Conservation (phyloP, 37 sponge, comb jelly and placozoan genomes). For the Ephydatia muelleri region DNA sequence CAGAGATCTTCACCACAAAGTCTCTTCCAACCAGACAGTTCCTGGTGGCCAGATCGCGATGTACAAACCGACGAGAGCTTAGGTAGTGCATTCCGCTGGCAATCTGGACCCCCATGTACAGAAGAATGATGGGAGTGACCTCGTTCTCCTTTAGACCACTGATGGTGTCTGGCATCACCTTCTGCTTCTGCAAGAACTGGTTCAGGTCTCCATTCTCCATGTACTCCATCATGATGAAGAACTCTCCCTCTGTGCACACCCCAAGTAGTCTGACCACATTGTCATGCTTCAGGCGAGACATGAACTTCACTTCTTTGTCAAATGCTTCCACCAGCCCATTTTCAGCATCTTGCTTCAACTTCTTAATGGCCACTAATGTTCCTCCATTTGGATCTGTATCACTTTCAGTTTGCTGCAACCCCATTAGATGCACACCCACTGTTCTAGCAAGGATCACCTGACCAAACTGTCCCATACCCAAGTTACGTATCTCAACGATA, state of each 20-base stretch:
- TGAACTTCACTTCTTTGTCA: slow-evolving; percentile 65
- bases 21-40: slow-evolving; percentile 87
- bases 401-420: slow-evolving; percentile 14
- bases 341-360: slow-evolving; percentile 47
- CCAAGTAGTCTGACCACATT: slow-evolving; percentile 63
- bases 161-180: slow-evolving; percentile 10
- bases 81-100: slow-evolving; percentile 87
- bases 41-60: slow-evolving; percentile 84
- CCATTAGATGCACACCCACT: slow-evolving; percentile 48
- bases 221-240: slow-evolving; percentile 87
- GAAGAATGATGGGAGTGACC: slow-evolving; percentile 30
- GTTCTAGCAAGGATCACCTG: slow-evolving; percentile 54
- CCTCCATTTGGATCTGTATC: slow-evolving; percentile 32
- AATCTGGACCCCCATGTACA: slow-evolving; percentile 74
- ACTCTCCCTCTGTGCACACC: slow-evolving; percentile 14
- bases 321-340: slow-evolving; percentile 24
- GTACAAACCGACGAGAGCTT: slow-evolving; percentile 72
- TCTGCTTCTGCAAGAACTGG: slow-evolving; percentile 64
- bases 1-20: slow-evolving; percentile 77
- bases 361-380: slow-evolving; percentile 68
- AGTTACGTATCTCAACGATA: slow-evolving; percentile 11
- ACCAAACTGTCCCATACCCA: slow-evolving; percentile 68
- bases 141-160: not conserved
- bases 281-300: slow-evolving; percentile 56
- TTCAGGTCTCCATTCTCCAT: slow-evolving; percentile 92